These are phyloP conservation scores for Galeopsomyia nigrocyanea DNA, from an alignment of 2,888 invertebrate species.

Conservation along the genomic window DNA sequence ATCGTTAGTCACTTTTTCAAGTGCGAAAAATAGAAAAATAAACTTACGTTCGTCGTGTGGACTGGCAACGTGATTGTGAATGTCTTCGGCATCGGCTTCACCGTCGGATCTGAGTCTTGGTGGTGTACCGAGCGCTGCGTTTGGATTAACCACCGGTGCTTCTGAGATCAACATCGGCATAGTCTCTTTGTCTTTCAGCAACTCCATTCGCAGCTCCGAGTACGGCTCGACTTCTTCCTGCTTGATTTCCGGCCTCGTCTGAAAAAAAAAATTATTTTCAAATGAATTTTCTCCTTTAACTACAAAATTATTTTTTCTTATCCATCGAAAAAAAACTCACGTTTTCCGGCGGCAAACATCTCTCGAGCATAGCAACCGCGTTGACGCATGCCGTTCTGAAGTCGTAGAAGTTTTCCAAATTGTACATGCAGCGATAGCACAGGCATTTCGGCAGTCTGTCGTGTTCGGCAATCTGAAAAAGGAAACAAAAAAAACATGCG, in stretches of 20 bases:
- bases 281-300: conserved; percentile 1
- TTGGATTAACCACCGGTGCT: conserved; percentile 67
- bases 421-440: conserved; percentile 70
- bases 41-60: conserved; percentile 54
- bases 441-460: conserved; percentile 69
- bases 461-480: conserved; percentile 66
- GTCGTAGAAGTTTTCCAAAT: conserved; percentile 70
- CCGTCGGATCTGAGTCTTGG: conserved; percentile 66
- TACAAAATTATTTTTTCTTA: no score
- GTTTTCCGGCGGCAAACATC: conserved; percentile 58
- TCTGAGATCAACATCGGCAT: conserved; percentile 66
- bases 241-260: conserved; percentile 31
- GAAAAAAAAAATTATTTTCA: not conserved
- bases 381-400: conserved; percentile 69
- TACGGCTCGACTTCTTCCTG: conserved; percentile 41
- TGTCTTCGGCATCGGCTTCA: conserved; percentile 63
- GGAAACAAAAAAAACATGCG: not conserved
- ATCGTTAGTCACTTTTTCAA: no score
- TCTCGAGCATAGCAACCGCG: conserved; percentile 65
- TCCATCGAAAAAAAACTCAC: conserved; percentile 52
- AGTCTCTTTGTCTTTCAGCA: conserved; percentile 60
- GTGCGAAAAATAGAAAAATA: not conserved
- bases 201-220: conserved; percentile 57
- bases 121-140: conserved; percentile 66
- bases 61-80: conserved; percentile 43